Evolutionary conservation across 2,113 vertebrate species (phyloP).

Genomic region (Copsychus sechellarum): DNA sequence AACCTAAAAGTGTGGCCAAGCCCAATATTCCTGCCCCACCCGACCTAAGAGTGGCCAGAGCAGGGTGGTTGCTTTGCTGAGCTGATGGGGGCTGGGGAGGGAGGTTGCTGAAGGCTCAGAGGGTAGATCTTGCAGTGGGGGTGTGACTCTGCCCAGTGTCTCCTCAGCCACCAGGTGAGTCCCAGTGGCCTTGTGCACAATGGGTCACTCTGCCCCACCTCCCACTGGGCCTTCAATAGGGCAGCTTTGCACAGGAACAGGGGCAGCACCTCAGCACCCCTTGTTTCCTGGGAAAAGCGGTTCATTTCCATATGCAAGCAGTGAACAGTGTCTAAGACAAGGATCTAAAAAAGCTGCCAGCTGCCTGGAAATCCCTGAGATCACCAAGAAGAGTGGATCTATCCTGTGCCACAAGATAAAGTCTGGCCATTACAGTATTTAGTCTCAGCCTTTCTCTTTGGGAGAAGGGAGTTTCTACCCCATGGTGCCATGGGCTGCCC

Average conservation of each 20-base stretch:
- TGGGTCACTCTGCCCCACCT: accelerated
- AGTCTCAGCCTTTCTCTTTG: background rate
- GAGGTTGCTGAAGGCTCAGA: background rate
- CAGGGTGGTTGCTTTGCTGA: background rate
- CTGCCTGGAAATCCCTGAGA: background rate
- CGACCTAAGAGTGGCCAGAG: background rate
- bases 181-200: accelerated
- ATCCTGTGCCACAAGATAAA: background rate
- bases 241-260: background rate
- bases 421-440: background rate
- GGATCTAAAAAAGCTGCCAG: background rate
- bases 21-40: background rate
- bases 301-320: accelerated
- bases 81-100: too few relatives aligned
- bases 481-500: accelerated
- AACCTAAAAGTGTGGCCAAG: background rate
- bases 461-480: background rate
- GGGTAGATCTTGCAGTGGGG: background rate
- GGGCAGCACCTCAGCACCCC: background rate
- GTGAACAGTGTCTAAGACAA: background rate
- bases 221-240: accelerated
- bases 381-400: background rate
- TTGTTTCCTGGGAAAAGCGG: background rate
- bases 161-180: background rate
- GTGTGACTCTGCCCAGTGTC: accelerated